Evolutionary conservation across 2,113 vertebrate genomes (phyloP).

Genomic region (Labrus mixtus): DNA sequence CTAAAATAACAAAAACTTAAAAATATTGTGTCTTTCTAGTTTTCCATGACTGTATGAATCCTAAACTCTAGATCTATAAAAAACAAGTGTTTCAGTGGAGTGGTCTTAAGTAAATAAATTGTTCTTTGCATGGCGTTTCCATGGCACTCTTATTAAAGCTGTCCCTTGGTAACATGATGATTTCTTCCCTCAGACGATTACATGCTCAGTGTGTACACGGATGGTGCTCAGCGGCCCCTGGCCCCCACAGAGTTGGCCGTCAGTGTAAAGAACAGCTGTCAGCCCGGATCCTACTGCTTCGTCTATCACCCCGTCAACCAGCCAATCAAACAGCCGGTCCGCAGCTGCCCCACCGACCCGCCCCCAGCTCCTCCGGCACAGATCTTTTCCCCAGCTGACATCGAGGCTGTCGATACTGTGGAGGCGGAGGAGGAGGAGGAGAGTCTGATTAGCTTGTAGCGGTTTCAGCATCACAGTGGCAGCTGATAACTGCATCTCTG

Average conservation of each 20-base stretch:
- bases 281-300: slow-evolving; percentile 89
- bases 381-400: background rate
- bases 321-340: background rate
- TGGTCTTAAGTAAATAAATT: too few species aligned
- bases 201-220: slow-evolving; percentile 86
- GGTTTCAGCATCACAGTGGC: background rate
- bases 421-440: slow-evolving; percentile 34
- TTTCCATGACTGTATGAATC: too few species aligned
- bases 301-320: slow-evolving; percentile 87
- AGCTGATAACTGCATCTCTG: slow-evolving; percentile 21
- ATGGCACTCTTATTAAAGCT: background rate
- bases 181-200: slow-evolving; percentile 72
- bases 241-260: slow-evolving; percentile 88
- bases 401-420: background rate
- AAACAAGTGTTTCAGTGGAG: too few species aligned
- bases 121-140: too few species aligned
- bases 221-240: slow-evolving; percentile 83
- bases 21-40: too few species aligned
- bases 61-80: too few species aligned
- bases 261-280: slow-evolving; percentile 87
- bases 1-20: too few species aligned
- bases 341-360: slow-evolving; percentile 47
- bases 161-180: background rate
- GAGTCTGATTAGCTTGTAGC: slow-evolving; percentile 71
- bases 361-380: slow-evolving; percentile 53